Base-by-base conservation (phyloP, 1,140 invertebrate genomes). In the honey bee (Apis mellifera) region DNA sequence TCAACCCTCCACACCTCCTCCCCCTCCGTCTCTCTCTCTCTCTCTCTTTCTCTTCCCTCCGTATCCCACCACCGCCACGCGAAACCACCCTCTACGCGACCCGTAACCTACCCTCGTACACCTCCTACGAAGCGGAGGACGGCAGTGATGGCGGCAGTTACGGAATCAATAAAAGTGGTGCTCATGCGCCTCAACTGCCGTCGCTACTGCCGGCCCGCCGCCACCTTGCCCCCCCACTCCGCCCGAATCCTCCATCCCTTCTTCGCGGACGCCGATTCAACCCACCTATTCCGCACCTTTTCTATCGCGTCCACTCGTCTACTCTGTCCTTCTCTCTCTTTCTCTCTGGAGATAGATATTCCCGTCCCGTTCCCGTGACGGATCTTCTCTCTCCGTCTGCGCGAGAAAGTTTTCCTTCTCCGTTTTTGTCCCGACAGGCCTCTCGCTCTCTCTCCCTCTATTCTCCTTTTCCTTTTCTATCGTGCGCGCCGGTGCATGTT, bases 131-230 rank as follows among this genome's bases (percentile, higher is more conserved):
- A 84, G 81, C 87, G 82, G 86, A 42, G 32, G 83, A 85, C 90
- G 89, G 91, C 90, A 93, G 91, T 94, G 93, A 94, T 94, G 93
- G 93, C 93, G 93, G 93, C 93, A 94, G 93, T 94, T 94, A 94
- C 93, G 92, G 93, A 94, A 94, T 94, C 93, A 94, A 94, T 94
- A 94, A 94, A 94, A 94, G 93, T 94, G 92, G 93, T 94, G 93
- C 93, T 94, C 93, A 94, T 94, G 93, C 93, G 93, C 93, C 91
- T 94, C 93, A 94, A 94, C 92, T 93, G 86, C 92, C 92, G 86
- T 92, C 83, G 88, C 91, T 92, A 92, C 90, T 93, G 89, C 92
- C 92, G 89, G 89, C 92, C 89, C 84, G 85, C 85, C 82, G 70
- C 82, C 86, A 78, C 84, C 84, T 82, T 89, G 83, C 81, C 77